A percentile compares a stretch with the other conserved stretches of the same genome.
These are phyloP conservation scores for Molanna angustata DNA, from an alignment of 2,888 invertebrate species.

Conservation along the genomic window DNA sequence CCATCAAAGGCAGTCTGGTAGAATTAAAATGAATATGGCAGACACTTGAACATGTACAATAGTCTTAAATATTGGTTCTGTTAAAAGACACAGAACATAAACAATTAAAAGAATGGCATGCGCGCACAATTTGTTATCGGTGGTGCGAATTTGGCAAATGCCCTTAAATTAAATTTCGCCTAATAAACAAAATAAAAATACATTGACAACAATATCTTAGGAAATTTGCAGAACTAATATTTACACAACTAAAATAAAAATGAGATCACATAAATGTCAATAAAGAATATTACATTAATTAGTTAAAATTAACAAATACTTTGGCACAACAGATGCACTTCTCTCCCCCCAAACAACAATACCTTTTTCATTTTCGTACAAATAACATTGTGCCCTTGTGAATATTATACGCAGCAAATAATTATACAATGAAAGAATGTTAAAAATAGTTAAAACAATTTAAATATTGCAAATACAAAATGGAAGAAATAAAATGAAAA, in stretches of 20 bases:
- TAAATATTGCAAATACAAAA: no score
- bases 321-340: conserved; percentile 32
- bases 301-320: conserved; percentile 33
- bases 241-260: conserved; percentile 33
- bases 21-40: no score
- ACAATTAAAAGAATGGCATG: no score
- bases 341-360: conserved; percentile 24
- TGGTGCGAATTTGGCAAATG: conserved; percentile 10
- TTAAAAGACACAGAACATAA: no score
- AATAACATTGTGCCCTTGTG: conserved; percentile 23
- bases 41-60: no score
- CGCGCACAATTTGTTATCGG: no score
- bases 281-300: conserved; percentile 24
- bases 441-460: no score
- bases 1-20: no score
- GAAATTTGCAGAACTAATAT: conserved; percentile 12
- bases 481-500: not conserved
- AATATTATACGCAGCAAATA: conserved; percentile 11
- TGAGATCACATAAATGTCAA: conserved; percentile 34
- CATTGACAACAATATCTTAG: not conserved
- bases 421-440: not conserved
- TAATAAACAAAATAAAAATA: not conserved
- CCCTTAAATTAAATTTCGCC: not conserved
- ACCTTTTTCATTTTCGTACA: conserved; percentile 13
- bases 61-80: no score